A percentile compares a stretch with the other conserved stretches of the same genome.
phyloP scores from a whole-genome alignment of 2,113 vertebrate genomes.

The Lucifuga dentata region DNA sequence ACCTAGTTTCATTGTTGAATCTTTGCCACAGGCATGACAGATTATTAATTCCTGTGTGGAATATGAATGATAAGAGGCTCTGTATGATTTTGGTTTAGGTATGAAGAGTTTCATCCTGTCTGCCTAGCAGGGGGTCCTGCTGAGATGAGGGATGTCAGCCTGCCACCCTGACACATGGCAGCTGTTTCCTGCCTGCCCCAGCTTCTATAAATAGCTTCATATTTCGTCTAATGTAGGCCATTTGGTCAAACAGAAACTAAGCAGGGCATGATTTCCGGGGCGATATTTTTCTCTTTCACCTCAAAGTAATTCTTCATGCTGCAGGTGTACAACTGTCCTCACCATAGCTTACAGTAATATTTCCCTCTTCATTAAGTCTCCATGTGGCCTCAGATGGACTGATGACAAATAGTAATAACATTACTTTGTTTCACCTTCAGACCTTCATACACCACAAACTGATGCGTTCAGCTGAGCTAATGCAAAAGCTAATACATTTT shows the following conservation, averaged over 20 bases:
- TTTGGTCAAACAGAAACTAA: slow-evolving; percentile 80
- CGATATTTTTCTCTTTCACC: slow-evolving; percentile 51
- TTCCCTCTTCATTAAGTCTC: slow-evolving; percentile 23
- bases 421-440: slow-evolving; percentile 40
- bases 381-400: slow-evolving; percentile 23
- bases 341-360: slow-evolving; percentile 6
- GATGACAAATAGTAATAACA: slow-evolving; percentile 40
- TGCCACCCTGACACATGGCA: slow-evolving; percentile 78
- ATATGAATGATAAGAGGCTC: slow-evolving; percentile 64
- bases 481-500: neutral
- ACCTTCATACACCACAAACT: slow-evolving; percentile 12
- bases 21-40: slow-evolving; percentile 68
- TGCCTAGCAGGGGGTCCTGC: slow-evolving; percentile 77
- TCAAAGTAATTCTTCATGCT: slow-evolving; percentile 35
- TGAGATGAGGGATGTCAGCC: slow-evolving; percentile 78
- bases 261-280: slow-evolving; percentile 55
- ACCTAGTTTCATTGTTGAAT: slow-evolving; percentile 72
- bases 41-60: slow-evolving; percentile 71
- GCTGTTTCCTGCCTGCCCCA: slow-evolving; percentile 77
- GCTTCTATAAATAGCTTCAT: slow-evolving; percentile 78
- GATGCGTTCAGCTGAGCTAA: slow-evolving; percentile 14
- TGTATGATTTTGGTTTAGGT: slow-evolving; percentile 69
- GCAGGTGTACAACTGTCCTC: slow-evolving; percentile 28
- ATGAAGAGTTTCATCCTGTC: slow-evolving; percentile 67
- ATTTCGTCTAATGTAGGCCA: slow-evolving; percentile 78